Conservation (phyloP, 2,113 vertebrate species). For the Sprattus sprattus region DNA sequence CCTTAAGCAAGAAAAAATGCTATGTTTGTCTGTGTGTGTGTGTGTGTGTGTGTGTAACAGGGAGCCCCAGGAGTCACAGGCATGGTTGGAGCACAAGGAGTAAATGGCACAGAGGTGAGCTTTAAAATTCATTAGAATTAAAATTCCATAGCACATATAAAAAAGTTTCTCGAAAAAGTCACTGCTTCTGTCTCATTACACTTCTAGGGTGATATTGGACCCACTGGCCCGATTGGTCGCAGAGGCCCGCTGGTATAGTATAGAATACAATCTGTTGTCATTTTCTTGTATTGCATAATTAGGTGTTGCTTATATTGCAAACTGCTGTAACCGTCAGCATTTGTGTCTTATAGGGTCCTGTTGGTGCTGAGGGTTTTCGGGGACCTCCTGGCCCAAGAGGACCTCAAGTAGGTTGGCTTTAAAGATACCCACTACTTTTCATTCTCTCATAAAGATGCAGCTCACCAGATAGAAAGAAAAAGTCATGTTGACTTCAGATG, state of each 20-base stretch:
- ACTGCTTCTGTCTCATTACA: not conserved
- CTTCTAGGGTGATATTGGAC: slow-evolving; percentile 73
- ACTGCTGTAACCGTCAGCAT: not conserved
- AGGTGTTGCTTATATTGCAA: not conserved
- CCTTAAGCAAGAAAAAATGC: not conserved
- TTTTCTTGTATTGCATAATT: not conserved
- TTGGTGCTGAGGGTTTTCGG: slow-evolving; percentile 68
- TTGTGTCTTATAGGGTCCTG: slow-evolving; percentile 66
- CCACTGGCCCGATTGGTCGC: slow-evolving; percentile 66
- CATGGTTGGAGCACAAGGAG: slow-evolving; percentile 59
- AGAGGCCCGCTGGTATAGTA: slow-evolving; percentile 68
- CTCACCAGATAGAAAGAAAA: too few relatives aligned
- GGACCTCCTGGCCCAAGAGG: slow-evolving; percentile 69
- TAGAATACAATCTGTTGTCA: not conserved
- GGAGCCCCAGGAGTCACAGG: slow-evolving; percentile 70
- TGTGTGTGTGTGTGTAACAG: slow-evolving; percentile 50
- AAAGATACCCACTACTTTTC: not conserved
- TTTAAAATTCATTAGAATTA: not conserved
- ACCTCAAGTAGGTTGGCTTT: slow-evolving; percentile 61
- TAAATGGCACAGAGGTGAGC: slow-evolving; percentile 76
- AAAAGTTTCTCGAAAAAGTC: not conserved
- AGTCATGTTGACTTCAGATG: too few relatives aligned
- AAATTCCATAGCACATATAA: not conserved
- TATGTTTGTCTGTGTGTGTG: not conserved
- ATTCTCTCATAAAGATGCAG: not conserved